Evolutionary conservation across 2,888 invertebrate species (phyloP), one percentile per base, ranked within the genome.

Genomic region (Luffia ferchaultella): DNA sequence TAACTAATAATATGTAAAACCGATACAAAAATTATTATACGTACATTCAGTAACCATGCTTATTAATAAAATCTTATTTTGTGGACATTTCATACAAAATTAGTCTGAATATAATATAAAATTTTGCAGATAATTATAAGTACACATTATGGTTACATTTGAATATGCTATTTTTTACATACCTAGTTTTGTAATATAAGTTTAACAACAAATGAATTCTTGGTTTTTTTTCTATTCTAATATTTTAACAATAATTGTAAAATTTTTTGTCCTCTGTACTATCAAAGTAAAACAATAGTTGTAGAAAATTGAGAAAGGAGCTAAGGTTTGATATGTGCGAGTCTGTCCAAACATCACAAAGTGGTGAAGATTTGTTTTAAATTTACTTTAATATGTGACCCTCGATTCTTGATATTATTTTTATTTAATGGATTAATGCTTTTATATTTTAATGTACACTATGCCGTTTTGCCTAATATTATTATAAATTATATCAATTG

Each of bases 401-500:
- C 73, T 78, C 76, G 72, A 70, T 72, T 76, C 73, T 76, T 79
- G 82, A 82, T 80, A 82, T 79, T 80, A 80, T 77, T 79, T 68
- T 62, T 56, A 76, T n/a, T n/a, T n/a, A n/a, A n/a, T n/a, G n/a
- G 75, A 74, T 69, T 75, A 74, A 73, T 75, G 76, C 77, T 79
- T 82, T 79, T 82, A 79, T 78, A 43, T 79, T 77, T 78, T 75
- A 78, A 76, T 78, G 73, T 77, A 79, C 79, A 79, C 80, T 79
- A 76, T 82, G 83, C 83, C 83, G 82, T 83, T 82, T 82, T 83
- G 83, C 83, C 80, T 82, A 83, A 79, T 82, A 77, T 83, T 82
- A 82, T 80, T 78, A 79, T 79, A 80, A 79, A 80, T 83, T 82
- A 80, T 80, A 75, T 74, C 73, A 75, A 82, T 76, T 82, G 82